Base-by-base conservation (phyloP, 2,113 vertebrate genomes). In the Bos taurus region DNA sequence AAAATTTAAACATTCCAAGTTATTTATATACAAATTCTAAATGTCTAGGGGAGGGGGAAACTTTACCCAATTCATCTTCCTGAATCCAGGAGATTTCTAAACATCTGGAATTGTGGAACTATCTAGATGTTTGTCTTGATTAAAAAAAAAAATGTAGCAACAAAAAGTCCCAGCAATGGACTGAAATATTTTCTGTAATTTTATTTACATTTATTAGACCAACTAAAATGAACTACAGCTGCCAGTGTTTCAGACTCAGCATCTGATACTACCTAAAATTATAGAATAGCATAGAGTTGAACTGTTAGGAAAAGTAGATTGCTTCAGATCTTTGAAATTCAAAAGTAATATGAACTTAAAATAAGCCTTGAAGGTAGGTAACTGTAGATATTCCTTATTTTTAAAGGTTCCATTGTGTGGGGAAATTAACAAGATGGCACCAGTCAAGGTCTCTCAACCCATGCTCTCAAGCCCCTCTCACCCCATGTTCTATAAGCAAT, bases 111-210 rank as follows among this genome's bases (percentile, higher is more conserved):
- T 30, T 95, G 54, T 36, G 60, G 62, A 86, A 83, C 57, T 36
- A 90, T 46, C 21, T 64, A 94, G 78, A 95, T 89, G 59, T 50
- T 81, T 91, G 52, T 85, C 62, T 90, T 93, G 26, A 59, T 93
- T 12, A 28, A 88, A 91, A 94, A 97, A 87, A 89, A 94, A 95
- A 97, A 64, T 74, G 43, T n/a, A 92, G 43, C 25, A 64, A 81
- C 26, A 46, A 60, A 60, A 67, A 57, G 46, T 60, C 15, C 15
- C 62, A 95, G 54, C 23, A 97, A 67, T 16, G 26, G 30, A 67
- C 57, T 77, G n/a, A 88, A 86, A 48, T 54, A 60, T 62, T 91
- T 93, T 52, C n/a, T 91, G 16, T 85, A 52, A 48, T 89, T 93
- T 74, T 64, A 89, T 59, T 96, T 54, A 91, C 59, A 60, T 28